Evolutionary conservation across 2,888 invertebrate species (phyloP).

Genomic region (Plemyria rubiginata): DNA sequence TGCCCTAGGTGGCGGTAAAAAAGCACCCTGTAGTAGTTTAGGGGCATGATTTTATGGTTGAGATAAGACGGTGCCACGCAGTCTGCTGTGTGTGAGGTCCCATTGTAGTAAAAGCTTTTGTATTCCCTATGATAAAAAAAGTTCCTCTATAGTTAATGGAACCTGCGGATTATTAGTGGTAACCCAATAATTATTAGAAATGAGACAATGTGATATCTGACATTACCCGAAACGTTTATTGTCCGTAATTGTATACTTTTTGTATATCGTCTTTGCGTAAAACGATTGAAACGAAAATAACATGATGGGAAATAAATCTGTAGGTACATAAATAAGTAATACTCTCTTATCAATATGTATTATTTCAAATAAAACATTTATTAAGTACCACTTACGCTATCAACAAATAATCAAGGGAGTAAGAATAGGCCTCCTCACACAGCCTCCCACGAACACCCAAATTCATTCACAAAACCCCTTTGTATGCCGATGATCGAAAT

Average conservation of each 20-base stretch:
- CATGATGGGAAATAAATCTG: background rate
- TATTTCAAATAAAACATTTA: constrained; percentile 26
- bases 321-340: background rate
- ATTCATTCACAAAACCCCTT: constrained; percentile 55
- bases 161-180: background rate
- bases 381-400: constrained; percentile 36
- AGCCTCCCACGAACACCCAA: constrained; percentile 57
- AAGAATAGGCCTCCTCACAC: constrained; percentile 37
- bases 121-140: constrained; percentile 41
- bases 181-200: no score
- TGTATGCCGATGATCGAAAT: constrained; percentile 59
- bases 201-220: no score
- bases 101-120: constrained; percentile 33
- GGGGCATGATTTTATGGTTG: constrained; percentile 39
- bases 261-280: no score
- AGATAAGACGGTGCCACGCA: constrained; percentile 52
- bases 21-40: constrained; percentile 20
- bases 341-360: constrained; percentile 2
- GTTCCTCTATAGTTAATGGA: background rate
- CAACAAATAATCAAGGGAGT: constrained; percentile 52
- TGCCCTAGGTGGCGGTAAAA: no score
- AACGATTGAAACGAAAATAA: background rate
- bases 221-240: no score
- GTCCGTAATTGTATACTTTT: no score
- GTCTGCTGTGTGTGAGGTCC: constrained; percentile 56